A percentile compares a stretch with the other conserved stretches of the same genome.
phyloP scores from a whole-genome alignment of 2,888 invertebrate genomes.

The Drosophila niveifrons region DNA sequence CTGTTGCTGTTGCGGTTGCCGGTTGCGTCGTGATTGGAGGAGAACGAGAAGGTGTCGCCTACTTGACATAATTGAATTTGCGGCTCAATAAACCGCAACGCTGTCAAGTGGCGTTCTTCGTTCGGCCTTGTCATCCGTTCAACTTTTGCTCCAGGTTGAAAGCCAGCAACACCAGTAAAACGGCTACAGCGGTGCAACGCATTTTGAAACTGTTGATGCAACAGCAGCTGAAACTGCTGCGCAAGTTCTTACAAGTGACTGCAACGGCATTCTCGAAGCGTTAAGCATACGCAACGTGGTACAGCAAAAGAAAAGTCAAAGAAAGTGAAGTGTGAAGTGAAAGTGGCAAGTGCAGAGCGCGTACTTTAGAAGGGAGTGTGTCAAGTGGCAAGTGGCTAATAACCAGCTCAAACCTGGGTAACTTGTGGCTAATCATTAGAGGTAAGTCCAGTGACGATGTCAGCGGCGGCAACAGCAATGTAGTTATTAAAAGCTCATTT shows the following conservation, averaged over 20 bases:
- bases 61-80: constrained; percentile 68
- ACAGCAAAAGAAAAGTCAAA: constrained; percentile 2
- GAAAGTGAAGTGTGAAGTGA: background rate
- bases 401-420: constrained; percentile 81
- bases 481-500: constrained; percentile 70
- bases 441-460: constrained; percentile 68
- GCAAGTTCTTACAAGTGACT: constrained; percentile 80
- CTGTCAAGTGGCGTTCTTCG: background rate
- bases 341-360: constrained; percentile 11
- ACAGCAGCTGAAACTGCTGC: constrained; percentile 85
- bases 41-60: background rate
- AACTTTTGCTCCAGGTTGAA: constrained; percentile 44
- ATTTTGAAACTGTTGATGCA: constrained; percentile 84
- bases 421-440: constrained; percentile 82
- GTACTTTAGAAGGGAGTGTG: background rate
- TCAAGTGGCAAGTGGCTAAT: constrained; percentile 43
- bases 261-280: constrained; percentile 79
- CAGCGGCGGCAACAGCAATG: constrained; percentile 25
- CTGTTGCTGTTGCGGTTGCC: constrained; percentile 32
- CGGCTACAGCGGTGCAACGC: constrained; percentile 85
- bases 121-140: constrained; percentile 24
- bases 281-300: constrained; percentile 67
- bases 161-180: constrained; percentile 77
- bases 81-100: constrained; percentile 15
- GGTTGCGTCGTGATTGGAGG: constrained; percentile 45